These are phyloP conservation scores for Prionailurus viverrinus DNA, from an alignment of 2,113 vertebrate species.

Conservation along the genomic window DNA sequence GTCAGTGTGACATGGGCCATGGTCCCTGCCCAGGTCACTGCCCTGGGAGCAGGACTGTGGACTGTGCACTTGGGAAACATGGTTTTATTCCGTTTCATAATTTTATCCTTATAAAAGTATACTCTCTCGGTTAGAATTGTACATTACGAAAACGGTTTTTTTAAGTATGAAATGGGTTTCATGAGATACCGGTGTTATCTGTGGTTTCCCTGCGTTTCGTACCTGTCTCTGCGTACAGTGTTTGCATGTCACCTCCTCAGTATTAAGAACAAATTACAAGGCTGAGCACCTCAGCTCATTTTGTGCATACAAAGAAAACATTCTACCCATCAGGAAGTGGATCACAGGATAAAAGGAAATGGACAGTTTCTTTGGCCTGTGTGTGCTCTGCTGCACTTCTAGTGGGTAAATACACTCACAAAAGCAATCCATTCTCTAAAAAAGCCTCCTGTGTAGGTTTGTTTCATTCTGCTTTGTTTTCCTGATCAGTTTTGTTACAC, in stretches of 20 bases:
- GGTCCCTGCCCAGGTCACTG: too few relatives aligned
- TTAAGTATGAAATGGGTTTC: background rate
- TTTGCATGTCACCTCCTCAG: background rate
- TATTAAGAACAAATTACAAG: too few relatives aligned
- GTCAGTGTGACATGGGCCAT: fast-evolving
- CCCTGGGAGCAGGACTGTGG: background rate
- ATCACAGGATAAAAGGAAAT: background rate
- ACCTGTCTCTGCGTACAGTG: too few relatives aligned
- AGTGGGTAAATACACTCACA: fast-evolving
- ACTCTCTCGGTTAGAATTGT: background rate
- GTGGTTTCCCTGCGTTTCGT: background rate
- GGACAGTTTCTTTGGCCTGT: fast-evolving
- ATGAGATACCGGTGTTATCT: background rate
- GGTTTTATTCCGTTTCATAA: background rate
- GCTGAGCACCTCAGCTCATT: background rate
- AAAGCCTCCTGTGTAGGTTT: too few relatives aligned
- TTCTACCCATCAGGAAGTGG: background rate
- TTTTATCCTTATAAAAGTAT: background rate
- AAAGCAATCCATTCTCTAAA: too few relatives aligned
- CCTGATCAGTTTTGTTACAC: background rate
- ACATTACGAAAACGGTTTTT: background rate
- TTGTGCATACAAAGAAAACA: background rate
- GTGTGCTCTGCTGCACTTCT: fast-evolving
- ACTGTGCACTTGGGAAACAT: background rate
- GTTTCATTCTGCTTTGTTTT: background rate